Conservation (phyloP, 2,113 vertebrate genomes). For the Jacana jacana region DNA sequence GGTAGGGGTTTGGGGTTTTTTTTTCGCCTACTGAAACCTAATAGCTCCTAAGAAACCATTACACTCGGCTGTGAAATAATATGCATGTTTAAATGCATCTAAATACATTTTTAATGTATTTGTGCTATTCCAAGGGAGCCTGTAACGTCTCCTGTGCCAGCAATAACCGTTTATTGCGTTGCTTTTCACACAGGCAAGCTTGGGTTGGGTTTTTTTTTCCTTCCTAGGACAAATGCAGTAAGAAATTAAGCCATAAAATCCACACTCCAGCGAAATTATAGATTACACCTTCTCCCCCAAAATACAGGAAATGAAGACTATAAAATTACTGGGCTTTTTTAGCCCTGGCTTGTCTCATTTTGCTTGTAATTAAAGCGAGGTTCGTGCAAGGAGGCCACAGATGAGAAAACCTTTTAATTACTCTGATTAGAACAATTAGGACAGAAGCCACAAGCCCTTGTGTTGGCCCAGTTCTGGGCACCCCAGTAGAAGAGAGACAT, state of each 20-base stretch:
- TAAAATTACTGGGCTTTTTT: not conserved
- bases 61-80: slow-evolving; percentile 17
- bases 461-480: not conserved
- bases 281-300: not conserved
- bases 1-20: too few relatives aligned
- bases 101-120: slow-evolving; percentile 44
- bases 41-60: slow-evolving; percentile 17
- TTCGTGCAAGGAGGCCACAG: not conserved
- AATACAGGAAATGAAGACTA: not conserved
- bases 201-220: not conserved
- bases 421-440: not conserved
- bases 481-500: not conserved
- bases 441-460: not conserved
- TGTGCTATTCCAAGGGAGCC: not conserved
- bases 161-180: not conserved
- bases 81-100: slow-evolving; percentile 35
- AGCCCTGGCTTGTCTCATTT: not conserved
- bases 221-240: not conserved
- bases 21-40: not conserved
- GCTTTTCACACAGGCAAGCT: not conserved
- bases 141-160: not conserved
- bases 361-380: not conserved
- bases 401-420: not conserved
- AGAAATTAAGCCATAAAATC: not conserved
- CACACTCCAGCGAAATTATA: not conserved